Base-by-base conservation (phyloP, 2,113 vertebrate genomes). In the Pterocles orientalis region DNA sequence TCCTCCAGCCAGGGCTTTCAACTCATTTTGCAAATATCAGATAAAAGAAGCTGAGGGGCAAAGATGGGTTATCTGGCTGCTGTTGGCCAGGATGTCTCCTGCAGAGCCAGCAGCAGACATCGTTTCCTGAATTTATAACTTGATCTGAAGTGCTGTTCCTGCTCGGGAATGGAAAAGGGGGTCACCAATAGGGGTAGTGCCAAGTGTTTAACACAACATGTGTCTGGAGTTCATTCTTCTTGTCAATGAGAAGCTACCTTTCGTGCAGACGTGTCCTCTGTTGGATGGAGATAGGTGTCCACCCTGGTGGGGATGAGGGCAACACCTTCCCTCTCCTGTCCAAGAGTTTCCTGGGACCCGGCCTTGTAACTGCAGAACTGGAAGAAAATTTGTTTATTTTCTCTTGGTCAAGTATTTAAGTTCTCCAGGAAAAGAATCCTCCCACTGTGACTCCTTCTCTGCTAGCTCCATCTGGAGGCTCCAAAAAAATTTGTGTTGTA, bases 381-480 rank as follows among this genome's bases (percentile, higher is more conserved):
- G 47, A 82, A 73, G 20, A 20, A 81, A 26, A 62, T 60, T 58
- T 51, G 23, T 43, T 58, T 68, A 23, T 56, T 82, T 76, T 61
- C 29, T 56, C 10, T 13, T 45, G 17, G 18, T n/a, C 57, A 69
- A 51, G 26, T 39, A 18, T 78, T 79, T 87, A 41, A 81, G 43
- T 71, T 64, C 39, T 87, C 43, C 19, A 89, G 34, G 39, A 19
- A 51, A 86, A 81, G 47, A 29, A 8, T 36, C 54, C 72, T 82
- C 47, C 12, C 4, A 4, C 5, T 33, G 45, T 65, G 36, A 86
- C 71, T 90, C n/a, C 36, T n/a, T 92, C 91, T 95, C 71, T 66
- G 6, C 54, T 88, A 90, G 94, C 94, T 94, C 96, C 88, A 95
- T 24, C 96, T 96, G 91, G 88, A 97, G 92, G 92, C 58, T 82